phyloP scores from a whole-genome alignment of 2,888 invertebrate genomes.

The Archips xylosteana region DNA sequence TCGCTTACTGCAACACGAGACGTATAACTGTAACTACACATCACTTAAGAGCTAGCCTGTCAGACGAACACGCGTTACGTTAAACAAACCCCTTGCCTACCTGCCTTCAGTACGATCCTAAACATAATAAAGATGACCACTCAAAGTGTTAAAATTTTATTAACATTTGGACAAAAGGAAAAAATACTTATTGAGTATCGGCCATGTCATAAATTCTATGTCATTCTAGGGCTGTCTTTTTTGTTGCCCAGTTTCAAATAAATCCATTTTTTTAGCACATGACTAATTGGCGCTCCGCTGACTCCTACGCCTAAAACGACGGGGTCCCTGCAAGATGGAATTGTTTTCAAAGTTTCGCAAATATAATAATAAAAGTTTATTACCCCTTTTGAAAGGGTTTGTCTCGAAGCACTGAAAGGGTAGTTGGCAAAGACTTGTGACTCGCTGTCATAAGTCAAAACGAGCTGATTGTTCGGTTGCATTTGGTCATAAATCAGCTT shows the following conservation, averaged over 20 bases:
- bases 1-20: conserved; percentile 45
- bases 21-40: conserved; percentile 39
- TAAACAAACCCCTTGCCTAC: conserved; percentile 49
- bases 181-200: conserved; percentile 68
- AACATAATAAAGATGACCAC: conserved; percentile 62
- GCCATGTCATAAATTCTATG: conserved; percentile 73
- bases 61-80: conserved; percentile 35
- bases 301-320: conserved; percentile 59
- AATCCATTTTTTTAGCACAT: conserved; percentile 69
- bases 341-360: conserved; percentile 78
- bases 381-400: conserved; percentile 83
- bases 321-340: conserved; percentile 67
- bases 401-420: conserved; percentile 76
- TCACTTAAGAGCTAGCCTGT: conserved; percentile 20
- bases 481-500: conserved; percentile 81
- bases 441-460: conserved; percentile 77
- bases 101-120: conserved; percentile 48
- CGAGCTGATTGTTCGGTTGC: conserved; percentile 78
- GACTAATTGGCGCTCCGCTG: conserved; percentile 76
- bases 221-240: conserved; percentile 67
- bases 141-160: conserved; percentile 78
- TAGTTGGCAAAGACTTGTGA: conserved; percentile 70
- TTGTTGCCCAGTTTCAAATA: conserved; percentile 69
- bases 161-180: conserved; percentile 71
- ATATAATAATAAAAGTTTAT: conserved; percentile 84